Percentiles rank a stretch among this genome's conserved stretches.
Evolutionary conservation across 2,113 vertebrate genomes (phyloP).

Genomic region (Canis aureus): DNA sequence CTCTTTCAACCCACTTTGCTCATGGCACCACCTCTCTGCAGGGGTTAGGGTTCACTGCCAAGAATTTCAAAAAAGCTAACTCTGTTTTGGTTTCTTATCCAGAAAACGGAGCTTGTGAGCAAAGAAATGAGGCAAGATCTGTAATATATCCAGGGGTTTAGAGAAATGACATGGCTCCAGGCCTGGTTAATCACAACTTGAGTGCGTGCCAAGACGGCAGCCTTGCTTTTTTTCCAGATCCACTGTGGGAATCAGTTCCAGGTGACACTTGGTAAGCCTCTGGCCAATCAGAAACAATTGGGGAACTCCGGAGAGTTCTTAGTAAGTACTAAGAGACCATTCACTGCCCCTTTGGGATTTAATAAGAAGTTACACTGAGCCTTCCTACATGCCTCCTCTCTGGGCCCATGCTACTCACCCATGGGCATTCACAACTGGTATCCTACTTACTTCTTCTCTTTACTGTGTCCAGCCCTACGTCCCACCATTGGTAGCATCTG

Average conservation of each 20-base stretch:
- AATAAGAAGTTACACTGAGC: background rate
- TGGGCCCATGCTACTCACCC: too few relatives aligned
- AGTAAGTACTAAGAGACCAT: background rate
- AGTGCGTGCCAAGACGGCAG: background rate
- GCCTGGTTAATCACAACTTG: background rate
- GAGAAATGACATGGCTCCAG: background rate
- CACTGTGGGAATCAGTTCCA: background rate
- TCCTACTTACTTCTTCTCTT: rapidly evolving
- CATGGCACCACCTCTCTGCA: constrained; percentile 54
- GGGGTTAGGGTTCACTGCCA: constrained; percentile 68
- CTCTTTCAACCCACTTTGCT: constrained; percentile 42
- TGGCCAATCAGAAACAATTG: background rate
- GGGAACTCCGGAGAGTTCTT: background rate
- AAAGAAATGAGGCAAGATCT: constrained; percentile 29
- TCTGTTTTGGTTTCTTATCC: constrained; percentile 55
- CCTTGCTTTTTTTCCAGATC: background rate
- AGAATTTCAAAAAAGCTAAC: constrained; percentile 57
- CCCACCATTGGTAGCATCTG: background rate
- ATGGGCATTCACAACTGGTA: background rate
- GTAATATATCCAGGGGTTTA: background rate
- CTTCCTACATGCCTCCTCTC: background rate
- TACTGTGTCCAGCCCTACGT: background rate
- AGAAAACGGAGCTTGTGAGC: constrained; percentile 25
- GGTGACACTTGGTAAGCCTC: background rate
- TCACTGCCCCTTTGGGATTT: background rate